These are phyloP conservation scores for Clunio marinus DNA, from an alignment of 2,888 invertebrate genomes.

Conservation along the genomic window DNA sequence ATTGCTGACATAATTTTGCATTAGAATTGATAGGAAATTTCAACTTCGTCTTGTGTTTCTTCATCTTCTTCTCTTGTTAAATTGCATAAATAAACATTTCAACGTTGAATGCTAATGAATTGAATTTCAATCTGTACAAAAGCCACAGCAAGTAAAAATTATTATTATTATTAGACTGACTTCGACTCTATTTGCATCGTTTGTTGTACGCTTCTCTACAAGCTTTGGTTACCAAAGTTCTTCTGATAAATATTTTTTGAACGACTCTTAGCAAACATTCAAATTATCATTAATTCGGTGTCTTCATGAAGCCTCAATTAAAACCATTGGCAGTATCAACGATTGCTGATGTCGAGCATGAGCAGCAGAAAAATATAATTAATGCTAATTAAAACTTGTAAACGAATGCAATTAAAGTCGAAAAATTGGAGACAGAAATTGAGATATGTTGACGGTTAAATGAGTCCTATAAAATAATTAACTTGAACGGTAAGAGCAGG, in stretches of 20 bases:
- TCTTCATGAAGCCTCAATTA: not conserved
- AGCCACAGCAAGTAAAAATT: not conserved
- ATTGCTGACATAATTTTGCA: conserved; percentile 39
- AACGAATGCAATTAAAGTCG: conserved; percentile 20
- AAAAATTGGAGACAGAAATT: conserved; percentile 16
- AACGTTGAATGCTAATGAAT: conserved; percentile 40
- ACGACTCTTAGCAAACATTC: conserved; percentile 26
- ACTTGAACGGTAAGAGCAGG: not conserved
- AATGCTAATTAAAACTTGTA: conserved; percentile 37
- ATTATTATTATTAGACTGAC: not conserved
- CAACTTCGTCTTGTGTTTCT: not conserved
- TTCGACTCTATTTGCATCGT: not conserved
- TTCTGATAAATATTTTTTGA: conserved; percentile 8
- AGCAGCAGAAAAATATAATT: conserved; percentile 27
- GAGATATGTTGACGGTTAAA: conserved; percentile 15
- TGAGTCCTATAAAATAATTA: conserved; percentile 8
- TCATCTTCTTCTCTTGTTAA: not conserved
- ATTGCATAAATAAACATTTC: conserved; percentile 35
- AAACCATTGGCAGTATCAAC: not conserved
- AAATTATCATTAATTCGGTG: conserved; percentile 37
- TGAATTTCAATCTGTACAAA: conserved; percentile 22
- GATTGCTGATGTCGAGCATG: not conserved
- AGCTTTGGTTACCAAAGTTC: not conserved
- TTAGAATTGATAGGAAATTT: conserved; percentile 18
- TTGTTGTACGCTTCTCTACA: no score